These are phyloP conservation scores for Pseudopipra pipra DNA, from an alignment of 2,113 vertebrate genomes.

Conservation along the genomic window DNA sequence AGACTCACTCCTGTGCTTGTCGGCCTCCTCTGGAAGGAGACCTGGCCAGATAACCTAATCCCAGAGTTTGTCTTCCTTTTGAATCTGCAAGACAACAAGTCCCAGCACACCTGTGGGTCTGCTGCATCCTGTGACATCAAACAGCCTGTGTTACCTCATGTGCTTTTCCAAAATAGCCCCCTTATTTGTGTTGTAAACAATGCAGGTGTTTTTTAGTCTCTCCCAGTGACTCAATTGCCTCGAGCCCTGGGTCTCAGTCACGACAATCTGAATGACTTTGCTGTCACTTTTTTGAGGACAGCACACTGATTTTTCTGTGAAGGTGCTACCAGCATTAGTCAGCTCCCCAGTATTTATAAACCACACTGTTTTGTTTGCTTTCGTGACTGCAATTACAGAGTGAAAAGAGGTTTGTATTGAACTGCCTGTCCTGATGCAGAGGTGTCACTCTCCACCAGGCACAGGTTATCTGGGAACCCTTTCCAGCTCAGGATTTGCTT, in stretches of 20 bases:
- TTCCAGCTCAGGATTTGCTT: neutral
- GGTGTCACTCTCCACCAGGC: neutral
- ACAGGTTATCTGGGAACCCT: neutral
- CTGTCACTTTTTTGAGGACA: neutral
- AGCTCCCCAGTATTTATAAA: neutral
- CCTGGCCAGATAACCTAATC: neutral
- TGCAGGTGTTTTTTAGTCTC: neutral
- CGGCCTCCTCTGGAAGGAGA: neutral
- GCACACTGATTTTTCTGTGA: neutral
- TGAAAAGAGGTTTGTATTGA: neutral
- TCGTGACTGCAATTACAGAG: neutral
- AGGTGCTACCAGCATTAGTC: neutral
- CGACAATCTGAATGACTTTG: neutral
- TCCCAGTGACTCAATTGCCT: neutral
- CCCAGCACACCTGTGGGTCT: neutral
- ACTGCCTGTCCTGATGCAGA: neutral
- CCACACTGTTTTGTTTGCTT: neutral
- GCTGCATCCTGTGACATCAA: neutral
- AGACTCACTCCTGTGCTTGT: accelerated
- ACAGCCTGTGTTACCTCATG: neutral
- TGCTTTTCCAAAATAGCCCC: neutral
- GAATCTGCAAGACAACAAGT: neutral
- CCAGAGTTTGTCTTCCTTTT: neutral
- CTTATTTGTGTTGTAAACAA: neutral
- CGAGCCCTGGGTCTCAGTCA: neutral